phyloP scores from a whole-genome alignment of 1,140 invertebrate genomes.

The Triops longicaudatus region DNA sequence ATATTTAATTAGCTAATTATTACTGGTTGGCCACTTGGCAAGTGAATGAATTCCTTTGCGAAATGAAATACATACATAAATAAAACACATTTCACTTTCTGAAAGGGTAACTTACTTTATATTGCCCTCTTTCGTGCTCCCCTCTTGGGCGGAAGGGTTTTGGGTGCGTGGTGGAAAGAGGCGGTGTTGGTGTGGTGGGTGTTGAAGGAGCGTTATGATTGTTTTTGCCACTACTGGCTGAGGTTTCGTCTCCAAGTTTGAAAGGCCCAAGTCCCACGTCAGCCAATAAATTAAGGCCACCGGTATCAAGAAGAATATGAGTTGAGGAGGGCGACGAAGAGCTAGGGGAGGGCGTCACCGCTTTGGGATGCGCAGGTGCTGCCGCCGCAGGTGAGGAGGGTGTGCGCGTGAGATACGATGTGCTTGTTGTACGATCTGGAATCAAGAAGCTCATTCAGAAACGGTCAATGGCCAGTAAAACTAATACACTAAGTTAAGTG shows the following conservation, averaged over 20 bases:
- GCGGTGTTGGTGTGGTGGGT: constrained; percentile 32
- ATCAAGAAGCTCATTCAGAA: not conserved
- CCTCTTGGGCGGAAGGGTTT: constrained; percentile 37
- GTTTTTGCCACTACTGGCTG: constrained; percentile 21
- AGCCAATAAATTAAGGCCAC: constrained; percentile 4
- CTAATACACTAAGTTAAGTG: too few relatives aligned
- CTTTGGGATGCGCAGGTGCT: constrained; percentile 26
- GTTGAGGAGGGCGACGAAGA: not conserved
- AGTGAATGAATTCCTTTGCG: too few relatives aligned
- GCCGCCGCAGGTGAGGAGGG: not conserved
- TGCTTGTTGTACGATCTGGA: constrained; percentile 3
- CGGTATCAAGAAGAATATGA: not conserved
- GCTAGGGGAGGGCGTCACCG: not conserved
- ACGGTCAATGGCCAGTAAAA: too few relatives aligned
- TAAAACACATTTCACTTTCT: too few relatives aligned
- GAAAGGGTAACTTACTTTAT: constrained; percentile 34
- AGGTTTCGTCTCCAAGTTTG: not conserved
- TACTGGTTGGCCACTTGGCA: too few relatives aligned
- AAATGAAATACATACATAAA: too few relatives aligned
- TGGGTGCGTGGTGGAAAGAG: constrained; percentile 33
- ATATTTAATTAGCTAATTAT: too few relatives aligned
- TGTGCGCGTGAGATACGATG: not conserved
- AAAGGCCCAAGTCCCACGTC: constrained; percentile 1
- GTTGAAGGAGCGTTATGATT: constrained; percentile 30
- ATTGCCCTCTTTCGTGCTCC: constrained; percentile 36